Evolutionary conservation across 2,113 vertebrate genomes (phyloP), one percentile per base, ranked within the genome.

Genomic region (Hoplias malabaricus): DNA sequence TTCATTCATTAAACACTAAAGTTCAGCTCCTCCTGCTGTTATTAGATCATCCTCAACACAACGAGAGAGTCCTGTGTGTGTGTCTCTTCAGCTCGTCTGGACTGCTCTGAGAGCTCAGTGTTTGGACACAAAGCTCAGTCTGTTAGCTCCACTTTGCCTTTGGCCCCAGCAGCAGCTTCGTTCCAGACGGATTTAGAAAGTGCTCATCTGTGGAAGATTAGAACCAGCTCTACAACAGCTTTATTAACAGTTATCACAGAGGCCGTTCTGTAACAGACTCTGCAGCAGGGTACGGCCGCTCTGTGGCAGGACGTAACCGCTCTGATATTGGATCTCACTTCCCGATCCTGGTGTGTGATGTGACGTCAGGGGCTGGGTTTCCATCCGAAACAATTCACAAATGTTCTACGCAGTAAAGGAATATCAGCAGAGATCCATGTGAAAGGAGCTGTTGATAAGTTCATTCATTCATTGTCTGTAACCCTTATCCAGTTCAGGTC

Each of bases 1-100:
- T 12, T 48, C 19, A 5, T 63, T 50, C 72, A 65, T 74, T 65
- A 50, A 16, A 40, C 57, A 74, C 29, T 27, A 36, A 74, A 74
- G 40, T 9, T 8, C 29, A 7, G 29, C 16, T 21, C 59, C 63
- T 74, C 72, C 72, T 63, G 29, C 31, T 74, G n/a, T 63, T 48
- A 74, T 74, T 74, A 65, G 29, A 36, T 48, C 48, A 42, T 63
- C 27, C 29, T 62, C 5, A 2, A 23, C 31, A 61, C 56, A 73
- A 25, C 54, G 46, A 23, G 42, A 8, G n/a, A 0, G 23, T 13
- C 13, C 2, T n/a, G 4, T 66, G 73, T 53, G 43, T 38, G 31
- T 66, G 73, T 53, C 57, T 29, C 59, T 63, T 62, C 42, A 48
- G 27, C 36, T 11, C 25, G 13, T 36, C 72, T 63, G 57, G 29